Evolutionary conservation across 2,888 invertebrate genomes (phyloP).

Genomic region (Pediacus dermestoides): DNA sequence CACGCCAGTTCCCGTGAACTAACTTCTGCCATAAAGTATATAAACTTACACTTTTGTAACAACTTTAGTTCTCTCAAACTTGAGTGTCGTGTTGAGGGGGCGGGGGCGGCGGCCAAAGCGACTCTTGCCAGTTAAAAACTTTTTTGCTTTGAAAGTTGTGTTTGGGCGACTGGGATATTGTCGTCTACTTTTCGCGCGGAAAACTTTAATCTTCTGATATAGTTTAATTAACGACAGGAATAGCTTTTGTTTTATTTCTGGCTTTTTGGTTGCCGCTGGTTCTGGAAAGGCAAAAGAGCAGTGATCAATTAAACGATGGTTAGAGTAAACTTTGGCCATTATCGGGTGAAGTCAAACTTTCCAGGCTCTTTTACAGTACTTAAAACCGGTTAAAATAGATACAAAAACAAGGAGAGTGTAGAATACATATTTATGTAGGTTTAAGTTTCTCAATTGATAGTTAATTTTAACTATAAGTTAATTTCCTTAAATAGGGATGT

Average conservation of each 20-base stretch:
- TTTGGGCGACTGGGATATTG: constrained; percentile 26
- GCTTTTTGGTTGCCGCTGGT: no score
- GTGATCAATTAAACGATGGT: no score
- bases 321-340: no score
- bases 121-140: constrained; percentile 45
- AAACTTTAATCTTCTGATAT: constrained; percentile 43
- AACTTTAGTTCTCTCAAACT: constrained; percentile 49
- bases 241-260: constrained; percentile 37
- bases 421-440: no score
- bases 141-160: constrained; percentile 26
- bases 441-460: no score
- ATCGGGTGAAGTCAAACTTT: no score
- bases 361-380: no score
- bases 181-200: constrained; percentile 34
- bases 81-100: constrained; percentile 39
- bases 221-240: constrained; percentile 44
- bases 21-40: constrained; percentile 53
- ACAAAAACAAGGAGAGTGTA: no score
- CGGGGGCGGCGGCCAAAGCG: constrained; percentile 12
- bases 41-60: constrained; percentile 53
- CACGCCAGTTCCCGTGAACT: constrained; percentile 41
- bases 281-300: no score
- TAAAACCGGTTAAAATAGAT: no score
- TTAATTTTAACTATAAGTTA: no score
- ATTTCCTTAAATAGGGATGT: no score